Evolutionary conservation across 2,888 invertebrate species (phyloP).

Genomic region (Lampropteryx suffumata): DNA sequence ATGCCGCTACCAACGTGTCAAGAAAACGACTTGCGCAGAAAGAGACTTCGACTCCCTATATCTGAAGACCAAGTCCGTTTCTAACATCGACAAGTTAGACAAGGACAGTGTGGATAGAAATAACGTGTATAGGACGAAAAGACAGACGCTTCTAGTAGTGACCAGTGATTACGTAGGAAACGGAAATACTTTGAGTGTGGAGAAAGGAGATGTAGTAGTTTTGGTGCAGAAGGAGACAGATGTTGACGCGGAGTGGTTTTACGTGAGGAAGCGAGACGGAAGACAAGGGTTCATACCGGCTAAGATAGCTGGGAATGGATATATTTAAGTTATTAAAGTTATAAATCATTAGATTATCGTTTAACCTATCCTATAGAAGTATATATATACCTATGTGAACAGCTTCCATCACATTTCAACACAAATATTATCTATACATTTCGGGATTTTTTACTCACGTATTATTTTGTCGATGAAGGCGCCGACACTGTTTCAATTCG

Average conservation of each 20-base stretch:
- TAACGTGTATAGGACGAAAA: constrained; percentile 47
- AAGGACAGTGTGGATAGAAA: not conserved
- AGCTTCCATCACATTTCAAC: no score
- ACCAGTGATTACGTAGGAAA: constrained; percentile 84
- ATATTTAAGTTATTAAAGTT: constrained; percentile 74
- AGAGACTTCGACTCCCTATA: constrained; percentile 88
- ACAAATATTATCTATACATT: no score
- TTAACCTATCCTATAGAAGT: no score
- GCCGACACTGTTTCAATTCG: no score
- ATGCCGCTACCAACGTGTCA: constrained; percentile 81
- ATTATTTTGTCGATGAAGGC: no score
- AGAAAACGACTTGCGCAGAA: constrained; percentile 83
- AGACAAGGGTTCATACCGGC: constrained; percentile 90
- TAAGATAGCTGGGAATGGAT: constrained; percentile 89
- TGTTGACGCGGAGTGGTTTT: constrained; percentile 89
- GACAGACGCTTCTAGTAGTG: constrained; percentile 88
- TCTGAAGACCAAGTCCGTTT: constrained; percentile 78
- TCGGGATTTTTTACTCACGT: no score
- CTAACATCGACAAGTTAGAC: constrained; percentile 47
- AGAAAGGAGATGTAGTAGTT: constrained; percentile 89
- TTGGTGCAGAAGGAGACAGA: constrained; percentile 82
- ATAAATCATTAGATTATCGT: no score
- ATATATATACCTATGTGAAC: no score
- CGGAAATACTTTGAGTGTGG: constrained; percentile 84
- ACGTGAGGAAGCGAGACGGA: constrained; percentile 87